Percentiles rank a stretch among this genome's conserved stretches.
phyloP scores from a whole-genome alignment of 2,113 vertebrate genomes.

The Phylloscopus trochilus region DNA sequence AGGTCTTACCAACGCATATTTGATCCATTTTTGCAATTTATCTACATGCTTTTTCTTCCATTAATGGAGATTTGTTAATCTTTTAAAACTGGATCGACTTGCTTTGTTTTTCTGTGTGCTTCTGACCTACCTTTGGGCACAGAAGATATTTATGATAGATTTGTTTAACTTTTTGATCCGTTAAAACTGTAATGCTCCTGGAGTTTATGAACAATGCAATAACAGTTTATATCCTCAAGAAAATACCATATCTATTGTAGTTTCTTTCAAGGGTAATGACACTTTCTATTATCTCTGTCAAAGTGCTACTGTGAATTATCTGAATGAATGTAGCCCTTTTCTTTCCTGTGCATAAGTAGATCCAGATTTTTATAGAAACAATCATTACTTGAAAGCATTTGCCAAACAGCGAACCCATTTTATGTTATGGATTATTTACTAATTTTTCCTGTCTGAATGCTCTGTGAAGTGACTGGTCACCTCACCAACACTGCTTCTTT shows the following conservation, averaged over 20 bases:
- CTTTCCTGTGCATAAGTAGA: not conserved
- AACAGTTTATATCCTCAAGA: not conserved
- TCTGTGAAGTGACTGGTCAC: not conserved
- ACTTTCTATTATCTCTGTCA: not conserved
- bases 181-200: not conserved
- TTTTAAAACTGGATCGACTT: not conserved
- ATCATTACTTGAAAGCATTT: not conserved
- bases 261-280: constrained; percentile 6
- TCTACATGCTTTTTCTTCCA: not conserved
- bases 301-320: not conserved
- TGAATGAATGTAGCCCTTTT: not conserved
- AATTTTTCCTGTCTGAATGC: not conserved
- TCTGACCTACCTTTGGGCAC: not conserved
- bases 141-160: not conserved
- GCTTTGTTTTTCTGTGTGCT: not conserved
- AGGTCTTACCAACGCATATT: not conserved
- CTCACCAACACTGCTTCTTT: not conserved
- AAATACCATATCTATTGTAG: not conserved
- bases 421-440: not conserved
- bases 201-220: not conserved
- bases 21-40: not conserved
- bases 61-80: not conserved
- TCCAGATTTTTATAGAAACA: not conserved
- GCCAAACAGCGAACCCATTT: not conserved
- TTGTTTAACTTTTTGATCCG: not conserved